These are phyloP conservation scores for Allobates femoralis DNA, from an alignment of 2,797 vertebrate genomes.

Conservation along the genomic window DNA sequence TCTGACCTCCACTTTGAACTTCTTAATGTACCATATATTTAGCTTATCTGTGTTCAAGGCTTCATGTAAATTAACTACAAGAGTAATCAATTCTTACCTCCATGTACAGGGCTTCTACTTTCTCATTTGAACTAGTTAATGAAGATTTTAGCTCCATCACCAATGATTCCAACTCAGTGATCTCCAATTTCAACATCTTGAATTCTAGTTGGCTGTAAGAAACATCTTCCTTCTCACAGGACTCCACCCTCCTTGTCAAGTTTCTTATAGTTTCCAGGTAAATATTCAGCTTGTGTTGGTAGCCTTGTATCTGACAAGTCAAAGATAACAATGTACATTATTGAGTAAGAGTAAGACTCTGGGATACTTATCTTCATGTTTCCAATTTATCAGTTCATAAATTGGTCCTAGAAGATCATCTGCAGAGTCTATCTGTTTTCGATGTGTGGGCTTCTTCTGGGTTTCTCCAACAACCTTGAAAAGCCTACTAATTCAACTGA, in stretches of 20 bases:
- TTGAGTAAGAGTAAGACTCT: neutral
- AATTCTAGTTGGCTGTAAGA: slow-evolving; percentile 77
- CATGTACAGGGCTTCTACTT: neutral
- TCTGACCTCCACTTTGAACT: slow-evolving; percentile 69
- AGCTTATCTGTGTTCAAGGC: neutral
- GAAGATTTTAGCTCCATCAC: slow-evolving; percentile 14
- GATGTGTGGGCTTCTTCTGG: too few relatives aligned
- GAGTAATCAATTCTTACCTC: neutral
- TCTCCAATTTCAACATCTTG: slow-evolving; percentile 72
- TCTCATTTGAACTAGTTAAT: slow-evolving; percentile 15
- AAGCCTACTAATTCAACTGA: too few relatives aligned
- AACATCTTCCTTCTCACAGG: neutral
- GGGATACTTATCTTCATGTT: too few relatives aligned
- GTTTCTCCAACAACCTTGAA: too few relatives aligned
- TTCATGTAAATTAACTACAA: neutral
- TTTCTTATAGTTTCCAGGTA: slow-evolving; percentile 17
- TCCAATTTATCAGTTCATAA: too few relatives aligned
- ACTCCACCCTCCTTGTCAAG: slow-evolving; percentile 21
- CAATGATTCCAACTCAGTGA: slow-evolving; percentile 68
- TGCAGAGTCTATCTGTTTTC: too few relatives aligned
- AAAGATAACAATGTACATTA: neutral
- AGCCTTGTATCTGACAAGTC: slow-evolving; percentile 5
- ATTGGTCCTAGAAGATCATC: too few relatives aligned
- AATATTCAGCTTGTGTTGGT: neutral
- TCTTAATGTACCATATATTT: slow-evolving; percentile 71